Percentiles rank a stretch among this genome's conserved stretches.
phyloP scores from a whole-genome alignment of 2,113 vertebrate species.

The Nibea coibor region DNA sequence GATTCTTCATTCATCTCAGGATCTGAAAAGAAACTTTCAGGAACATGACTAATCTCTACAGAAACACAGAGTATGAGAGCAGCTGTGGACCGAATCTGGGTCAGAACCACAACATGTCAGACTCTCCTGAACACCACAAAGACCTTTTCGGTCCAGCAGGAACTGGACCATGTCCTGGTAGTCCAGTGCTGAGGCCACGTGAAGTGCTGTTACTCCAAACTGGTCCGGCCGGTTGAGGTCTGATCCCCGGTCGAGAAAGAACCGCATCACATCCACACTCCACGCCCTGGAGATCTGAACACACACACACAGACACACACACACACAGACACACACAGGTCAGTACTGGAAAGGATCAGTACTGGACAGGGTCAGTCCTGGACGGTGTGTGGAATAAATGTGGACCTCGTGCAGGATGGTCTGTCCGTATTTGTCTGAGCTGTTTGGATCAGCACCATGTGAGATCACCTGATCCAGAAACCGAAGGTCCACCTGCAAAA shows the following conservation, averaged over 20 bases:
- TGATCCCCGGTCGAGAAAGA: conserved; percentile 78
- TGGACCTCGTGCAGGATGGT: conserved; percentile 81
- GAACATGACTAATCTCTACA: too few species aligned
- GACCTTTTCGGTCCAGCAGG: conserved; percentile 74
- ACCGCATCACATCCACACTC: conserved; percentile 80
- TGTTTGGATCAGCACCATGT: conserved; percentile 76
- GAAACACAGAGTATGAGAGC: too few species aligned
- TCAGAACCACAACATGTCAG: background rate
- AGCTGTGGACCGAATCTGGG: background rate
- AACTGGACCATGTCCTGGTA: conserved; percentile 80
- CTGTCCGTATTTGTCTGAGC: conserved; percentile 76
- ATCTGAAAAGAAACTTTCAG: too few species aligned
- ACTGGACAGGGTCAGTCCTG: too few species aligned
- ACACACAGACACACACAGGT: too few species aligned
- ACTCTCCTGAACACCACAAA: background rate
- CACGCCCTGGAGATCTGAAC: conserved; percentile 79
- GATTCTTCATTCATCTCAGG: too few species aligned
- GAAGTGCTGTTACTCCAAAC: conserved; percentile 78
- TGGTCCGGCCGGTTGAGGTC: conserved; percentile 65
- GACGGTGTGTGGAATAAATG: background rate
- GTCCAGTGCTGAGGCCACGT: conserved; percentile 79
- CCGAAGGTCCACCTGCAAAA: background rate
- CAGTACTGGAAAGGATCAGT: too few species aligned
- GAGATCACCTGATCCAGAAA: conserved; percentile 47
- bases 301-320: background rate